These are phyloP conservation scores for Tenthredo livida DNA, from an alignment of 2,888 invertebrate genomes.

Conservation along the genomic window DNA sequence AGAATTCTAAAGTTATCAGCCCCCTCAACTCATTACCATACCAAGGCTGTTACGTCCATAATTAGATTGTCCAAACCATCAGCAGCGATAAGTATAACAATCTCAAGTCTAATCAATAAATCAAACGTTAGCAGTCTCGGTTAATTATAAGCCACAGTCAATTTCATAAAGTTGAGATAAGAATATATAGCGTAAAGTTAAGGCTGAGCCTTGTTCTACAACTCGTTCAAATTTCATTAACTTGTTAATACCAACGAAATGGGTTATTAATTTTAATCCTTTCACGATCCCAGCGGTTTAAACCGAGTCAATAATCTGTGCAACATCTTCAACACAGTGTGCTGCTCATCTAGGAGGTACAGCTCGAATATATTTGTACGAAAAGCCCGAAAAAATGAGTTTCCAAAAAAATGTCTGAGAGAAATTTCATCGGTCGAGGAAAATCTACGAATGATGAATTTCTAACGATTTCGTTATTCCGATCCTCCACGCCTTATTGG, in stretches of 20 bases:
- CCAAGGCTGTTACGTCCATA: neutral
- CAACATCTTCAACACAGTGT: neutral
- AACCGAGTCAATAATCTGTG: neutral
- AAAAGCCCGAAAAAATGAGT: too few relatives aligned
- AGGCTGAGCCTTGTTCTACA: neutral
- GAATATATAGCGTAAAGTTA: neutral
- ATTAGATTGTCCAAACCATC: neutral
- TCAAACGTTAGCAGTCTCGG: neutral
- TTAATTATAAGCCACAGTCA: neutral
- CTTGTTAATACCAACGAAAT: neutral
- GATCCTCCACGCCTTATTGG: neutral
- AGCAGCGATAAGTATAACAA: neutral
- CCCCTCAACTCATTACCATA: neutral
- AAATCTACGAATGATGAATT: too few relatives aligned
- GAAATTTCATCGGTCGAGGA: too few relatives aligned
- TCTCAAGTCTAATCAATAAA: conserved; percentile 7
- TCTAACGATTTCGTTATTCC: too few relatives aligned
- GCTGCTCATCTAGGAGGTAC: neutral
- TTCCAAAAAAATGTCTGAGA: too few relatives aligned
- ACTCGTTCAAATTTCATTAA: neutral
- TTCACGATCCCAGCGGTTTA: neutral
- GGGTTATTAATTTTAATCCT: neutral
- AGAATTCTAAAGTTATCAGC: neutral
- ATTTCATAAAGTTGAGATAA: neutral
- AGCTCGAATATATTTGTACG: too few relatives aligned